These are phyloP conservation scores for Ancistrus triradiatus DNA, from an alignment of 2,113 vertebrate species.

Conservation along the genomic window DNA sequence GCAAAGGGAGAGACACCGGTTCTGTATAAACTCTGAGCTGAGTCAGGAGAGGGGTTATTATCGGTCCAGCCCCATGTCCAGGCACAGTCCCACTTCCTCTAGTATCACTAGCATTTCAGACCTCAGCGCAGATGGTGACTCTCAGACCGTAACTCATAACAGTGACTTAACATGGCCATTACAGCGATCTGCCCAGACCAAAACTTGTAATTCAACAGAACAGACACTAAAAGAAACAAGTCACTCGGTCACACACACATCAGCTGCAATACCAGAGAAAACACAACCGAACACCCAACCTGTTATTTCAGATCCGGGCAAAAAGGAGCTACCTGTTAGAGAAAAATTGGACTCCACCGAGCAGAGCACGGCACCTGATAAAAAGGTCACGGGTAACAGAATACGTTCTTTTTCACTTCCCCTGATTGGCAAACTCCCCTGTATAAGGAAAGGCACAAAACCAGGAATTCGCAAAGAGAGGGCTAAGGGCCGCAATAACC, in stretches of 20 bases:
- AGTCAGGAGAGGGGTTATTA: constrained; percentile 25
- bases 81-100: constrained; percentile 57
- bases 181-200: constrained; percentile 15
- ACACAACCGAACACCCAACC: not conserved
- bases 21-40: constrained; percentile 34
- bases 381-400: constrained; percentile 45
- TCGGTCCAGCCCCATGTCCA: constrained; percentile 53
- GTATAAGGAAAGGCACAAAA: constrained; percentile 58
- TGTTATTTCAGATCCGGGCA: constrained; percentile 3
- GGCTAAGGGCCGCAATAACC: not conserved
- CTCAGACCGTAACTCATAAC: constrained; percentile 11
- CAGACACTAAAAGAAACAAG: constrained; percentile 34
- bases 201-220: constrained; percentile 17
- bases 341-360: constrained; percentile 20
- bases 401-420: constrained; percentile 56
- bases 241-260: constrained; percentile 21
- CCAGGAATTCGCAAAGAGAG: constrained; percentile 30
- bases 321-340: constrained; percentile 2
- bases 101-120: constrained; percentile 65
- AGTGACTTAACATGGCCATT: constrained; percentile 15
- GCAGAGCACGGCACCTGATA: constrained; percentile 13
- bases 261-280: not conserved
- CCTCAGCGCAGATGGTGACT: constrained; percentile 61
- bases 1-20: constrained; percentile 44
- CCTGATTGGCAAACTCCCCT: constrained; percentile 71